Evolutionary conservation across 2,888 invertebrate species (phyloP).

Genomic region (Teinopalpus imperialis): DNA sequence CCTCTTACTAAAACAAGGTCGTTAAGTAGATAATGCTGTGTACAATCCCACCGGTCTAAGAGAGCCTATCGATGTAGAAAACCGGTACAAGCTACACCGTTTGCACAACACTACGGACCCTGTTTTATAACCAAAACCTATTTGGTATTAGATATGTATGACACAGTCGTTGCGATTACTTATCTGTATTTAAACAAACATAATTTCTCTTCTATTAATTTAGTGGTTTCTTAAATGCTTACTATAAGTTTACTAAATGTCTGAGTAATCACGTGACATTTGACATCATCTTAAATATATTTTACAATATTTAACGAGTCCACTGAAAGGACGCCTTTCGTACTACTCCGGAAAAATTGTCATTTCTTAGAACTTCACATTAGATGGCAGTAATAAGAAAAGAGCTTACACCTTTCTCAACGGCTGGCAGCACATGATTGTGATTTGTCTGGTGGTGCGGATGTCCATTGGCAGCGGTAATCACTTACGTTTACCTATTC

Average conservation of each 20-base stretch:
- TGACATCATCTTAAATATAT: not conserved
- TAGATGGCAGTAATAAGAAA: no score
- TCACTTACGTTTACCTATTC: no score
- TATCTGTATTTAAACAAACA: slow-evolving; percentile 1
- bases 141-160: slow-evolving; percentile 11
- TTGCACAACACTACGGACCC: slow-evolving; percentile 30
- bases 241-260: no score
- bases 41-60: slow-evolving; percentile 19
- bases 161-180: slow-evolving; percentile 1
- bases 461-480: no score
- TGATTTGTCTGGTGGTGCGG: no score
- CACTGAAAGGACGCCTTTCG: no score
- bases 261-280: not conserved
- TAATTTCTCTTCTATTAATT: slow-evolving; percentile 15
- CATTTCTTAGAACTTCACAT: no score
- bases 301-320: no score
- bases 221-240: no score
- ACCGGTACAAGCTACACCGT: slow-evolving; percentile 28
- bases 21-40: slow-evolving; percentile 13
- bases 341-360: no score
- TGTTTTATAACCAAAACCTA: slow-evolving; percentile 24
- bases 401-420: no score
- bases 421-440: no score
- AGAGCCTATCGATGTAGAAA: slow-evolving; percentile 32
- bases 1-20: slow-evolving; percentile 16